Conservation (phyloP, 92 coral and sea anemone genomes). For the Porites cylindrica region DNA sequence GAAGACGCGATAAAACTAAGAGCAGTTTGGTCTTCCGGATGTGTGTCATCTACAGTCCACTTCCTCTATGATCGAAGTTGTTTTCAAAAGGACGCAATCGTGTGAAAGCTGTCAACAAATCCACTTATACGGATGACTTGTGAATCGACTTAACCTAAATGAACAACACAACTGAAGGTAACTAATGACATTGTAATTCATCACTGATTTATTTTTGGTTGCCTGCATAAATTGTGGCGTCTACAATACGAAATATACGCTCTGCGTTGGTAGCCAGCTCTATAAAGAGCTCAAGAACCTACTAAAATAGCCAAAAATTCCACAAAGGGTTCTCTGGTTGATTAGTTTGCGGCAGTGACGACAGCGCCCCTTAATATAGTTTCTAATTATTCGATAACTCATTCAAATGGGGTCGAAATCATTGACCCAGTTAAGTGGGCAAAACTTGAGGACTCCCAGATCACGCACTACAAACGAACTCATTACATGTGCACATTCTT, state of each 20-base stretch:
- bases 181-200: conserved; percentile 46
- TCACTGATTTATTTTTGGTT: conserved; percentile 39
- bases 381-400: conserved; percentile 28
- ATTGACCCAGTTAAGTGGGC: conserved; percentile 45
- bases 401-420: conserved; percentile 48
- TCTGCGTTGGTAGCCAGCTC: conserved; percentile 41
- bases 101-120: conserved; percentile 43
- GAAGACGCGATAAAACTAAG: conserved; percentile 12
- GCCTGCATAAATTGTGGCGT: conserved; percentile 35
- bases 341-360: conserved; percentile 45
- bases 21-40: conserved; percentile 6
- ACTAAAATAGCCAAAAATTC: conserved; percentile 38
- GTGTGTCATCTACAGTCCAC: not conserved
- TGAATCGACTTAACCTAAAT: conserved; percentile 56
- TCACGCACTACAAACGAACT: conserved; percentile 46
- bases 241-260: conserved; percentile 25
- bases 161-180: conserved; percentile 33
- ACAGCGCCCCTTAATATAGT: conserved; percentile 19
- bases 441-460: conserved; percentile 15
- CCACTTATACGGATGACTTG: conserved; percentile 63
- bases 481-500: conserved; percentile 46
- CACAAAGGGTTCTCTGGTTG: conserved; percentile 35
- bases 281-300: conserved; percentile 32
- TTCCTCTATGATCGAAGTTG: conserved; percentile 17
- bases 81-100: conserved; percentile 29